Evolutionary conservation across 2,888 invertebrate species (phyloP).

Genomic region (Cerastis rubricosa): DNA sequence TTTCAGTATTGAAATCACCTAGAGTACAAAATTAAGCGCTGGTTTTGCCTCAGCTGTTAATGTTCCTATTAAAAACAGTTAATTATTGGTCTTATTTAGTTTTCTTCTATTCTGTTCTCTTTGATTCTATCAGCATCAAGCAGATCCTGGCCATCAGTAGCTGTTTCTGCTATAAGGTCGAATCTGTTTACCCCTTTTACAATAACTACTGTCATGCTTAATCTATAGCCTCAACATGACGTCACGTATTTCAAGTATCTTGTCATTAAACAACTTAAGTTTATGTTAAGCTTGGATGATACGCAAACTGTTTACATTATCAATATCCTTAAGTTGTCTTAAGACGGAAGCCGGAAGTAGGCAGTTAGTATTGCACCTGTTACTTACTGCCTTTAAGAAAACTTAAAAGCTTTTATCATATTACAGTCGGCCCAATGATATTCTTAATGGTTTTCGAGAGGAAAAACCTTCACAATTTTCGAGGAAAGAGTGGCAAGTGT

Average conservation of each 20-base stretch:
- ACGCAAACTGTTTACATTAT: constrained; percentile 43
- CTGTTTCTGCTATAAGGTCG: background rate
- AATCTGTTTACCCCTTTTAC: background rate
- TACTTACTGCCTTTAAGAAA: background rate
- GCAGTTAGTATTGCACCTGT: constrained; percentile 3
- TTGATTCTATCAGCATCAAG: background rate
- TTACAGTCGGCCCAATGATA: constrained; percentile 1
- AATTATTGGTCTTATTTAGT: background rate
- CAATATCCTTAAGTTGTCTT: constrained; percentile 24
- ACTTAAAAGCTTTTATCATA: constrained; percentile 5
- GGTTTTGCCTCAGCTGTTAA: background rate
- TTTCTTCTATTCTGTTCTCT: background rate
- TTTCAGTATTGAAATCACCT: no score
- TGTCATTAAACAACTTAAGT: constrained; percentile 12
- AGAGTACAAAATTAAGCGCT: constrained; percentile 1
- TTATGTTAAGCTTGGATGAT: constrained; percentile 18
- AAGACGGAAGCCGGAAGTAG: constrained; percentile 49
- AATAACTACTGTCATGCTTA: background rate
- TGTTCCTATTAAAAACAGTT: background rate
- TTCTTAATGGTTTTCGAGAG: constrained; percentile 10
- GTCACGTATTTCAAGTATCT: constrained; percentile 17
- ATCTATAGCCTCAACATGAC: background rate
- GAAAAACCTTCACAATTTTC: constrained; percentile 7
- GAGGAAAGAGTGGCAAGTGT: background rate
- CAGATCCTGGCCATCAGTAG: background rate